Percentiles rank a stretch among this genome's conserved stretches.
phyloP scores from a whole-genome alignment of 2,113 vertebrate species.

The Leucoraja erinaceus region DNA sequence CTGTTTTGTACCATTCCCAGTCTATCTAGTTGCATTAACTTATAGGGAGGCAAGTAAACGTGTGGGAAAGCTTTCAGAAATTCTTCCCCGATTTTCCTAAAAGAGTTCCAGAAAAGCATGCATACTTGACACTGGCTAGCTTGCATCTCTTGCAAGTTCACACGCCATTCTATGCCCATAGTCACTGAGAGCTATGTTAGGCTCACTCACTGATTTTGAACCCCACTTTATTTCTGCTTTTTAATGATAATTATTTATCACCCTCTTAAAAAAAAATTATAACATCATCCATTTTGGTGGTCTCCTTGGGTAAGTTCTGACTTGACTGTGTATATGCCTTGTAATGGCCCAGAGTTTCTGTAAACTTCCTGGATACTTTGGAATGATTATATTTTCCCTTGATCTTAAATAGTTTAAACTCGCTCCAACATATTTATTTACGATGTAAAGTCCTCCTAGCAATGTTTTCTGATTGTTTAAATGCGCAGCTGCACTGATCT shows the following conservation, averaged over 20 bases:
- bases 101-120: not conserved
- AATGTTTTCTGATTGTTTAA: not conserved
- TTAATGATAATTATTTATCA: not conserved
- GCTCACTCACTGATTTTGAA: too few species aligned
- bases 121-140: not conserved
- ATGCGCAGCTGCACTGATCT: not conserved
- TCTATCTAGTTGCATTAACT: not conserved
- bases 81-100: not conserved
- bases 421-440: not conserved
- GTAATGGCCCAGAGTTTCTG: not conserved
- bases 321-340: not conserved
- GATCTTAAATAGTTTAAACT: not conserved
- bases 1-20: not conserved
- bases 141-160: not conserved
- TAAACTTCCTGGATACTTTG: not conserved
- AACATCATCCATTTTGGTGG: not conserved
- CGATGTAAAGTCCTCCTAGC: not conserved
- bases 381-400: not conserved
- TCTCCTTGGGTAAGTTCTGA: not conserved
- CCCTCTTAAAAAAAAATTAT: not conserved
- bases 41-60: not conserved
- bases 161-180: not conserved
- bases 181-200: not conserved
- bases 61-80: not conserved
- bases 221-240: not conserved